phyloP scores from a whole-genome alignment of 2,113 vertebrate genomes.

The Esox niger region DNA sequence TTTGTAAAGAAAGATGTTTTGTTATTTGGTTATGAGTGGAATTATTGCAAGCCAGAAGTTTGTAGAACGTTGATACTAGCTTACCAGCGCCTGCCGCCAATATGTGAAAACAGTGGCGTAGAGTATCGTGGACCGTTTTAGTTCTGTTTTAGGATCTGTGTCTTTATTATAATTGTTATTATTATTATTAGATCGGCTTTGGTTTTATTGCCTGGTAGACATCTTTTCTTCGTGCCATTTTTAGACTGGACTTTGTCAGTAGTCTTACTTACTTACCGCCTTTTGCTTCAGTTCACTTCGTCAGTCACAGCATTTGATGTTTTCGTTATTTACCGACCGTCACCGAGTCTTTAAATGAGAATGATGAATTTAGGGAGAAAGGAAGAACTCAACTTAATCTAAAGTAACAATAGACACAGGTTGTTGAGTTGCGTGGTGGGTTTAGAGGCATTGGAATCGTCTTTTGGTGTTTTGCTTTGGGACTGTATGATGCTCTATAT shows the following conservation, averaged over 20 bases:
- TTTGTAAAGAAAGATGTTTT: constrained; percentile 59
- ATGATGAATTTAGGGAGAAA: constrained; percentile 10
- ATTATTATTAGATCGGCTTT: constrained; percentile 65
- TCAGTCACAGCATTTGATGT: constrained; percentile 4
- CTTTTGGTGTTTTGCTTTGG: constrained; percentile 14
- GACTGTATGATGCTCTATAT: constrained; percentile 57
- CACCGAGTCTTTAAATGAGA: constrained; percentile 22
- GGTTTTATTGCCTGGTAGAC: constrained; percentile 61
- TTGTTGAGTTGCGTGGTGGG: constrained; percentile 31
- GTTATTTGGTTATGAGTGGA: constrained; percentile 44
- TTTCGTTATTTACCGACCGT: constrained; percentile 30
- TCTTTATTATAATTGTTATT: constrained; percentile 47
- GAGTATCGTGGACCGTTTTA: constrained; percentile 68
- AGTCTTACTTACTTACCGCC: constrained; percentile 13
- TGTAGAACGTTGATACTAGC: constrained; percentile 43
- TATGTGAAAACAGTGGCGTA: constrained; percentile 75
- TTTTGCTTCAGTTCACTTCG: constrained; percentile 40
- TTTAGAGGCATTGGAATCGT: constrained; percentile 44
- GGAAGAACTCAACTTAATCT: constrained; percentile 31
- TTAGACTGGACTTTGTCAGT: constrained; percentile 51
- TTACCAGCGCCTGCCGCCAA: constrained; percentile 47
- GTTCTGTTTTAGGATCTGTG: constrained; percentile 71
- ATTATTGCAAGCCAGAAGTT: constrained; percentile 19
- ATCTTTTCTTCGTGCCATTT: constrained; percentile 48
- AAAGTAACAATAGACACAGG: constrained; percentile 19